A percentile compares a stretch with the other conserved stretches of the same genome.
Evolutionary conservation across 2,113 vertebrate genomes (phyloP).

Genomic region (Cynoglossus semilaevis): DNA sequence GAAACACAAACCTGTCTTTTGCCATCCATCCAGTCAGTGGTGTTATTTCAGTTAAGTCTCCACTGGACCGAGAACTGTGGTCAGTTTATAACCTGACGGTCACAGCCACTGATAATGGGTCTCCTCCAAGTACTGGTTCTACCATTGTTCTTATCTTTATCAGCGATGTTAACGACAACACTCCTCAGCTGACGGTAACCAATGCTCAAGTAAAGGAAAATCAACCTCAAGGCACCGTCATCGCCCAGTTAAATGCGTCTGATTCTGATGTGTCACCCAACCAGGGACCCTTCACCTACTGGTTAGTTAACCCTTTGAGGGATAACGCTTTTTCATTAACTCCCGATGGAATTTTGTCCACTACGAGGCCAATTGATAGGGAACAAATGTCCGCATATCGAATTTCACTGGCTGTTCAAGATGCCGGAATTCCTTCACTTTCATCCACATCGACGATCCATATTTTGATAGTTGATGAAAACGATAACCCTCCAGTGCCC

Average conservation of each 20-base stretch:
- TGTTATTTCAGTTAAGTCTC: slow-evolving; percentile 61
- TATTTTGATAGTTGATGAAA: slow-evolving; percentile 73
- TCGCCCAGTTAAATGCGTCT: slow-evolving; percentile 61
- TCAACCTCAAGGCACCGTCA: slow-evolving; percentile 71
- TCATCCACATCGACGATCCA: slow-evolving; percentile 70
- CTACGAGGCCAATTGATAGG: slow-evolving; percentile 63
- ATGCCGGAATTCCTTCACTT: slow-evolving; percentile 70
- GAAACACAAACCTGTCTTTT: slow-evolving; percentile 72
- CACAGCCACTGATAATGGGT: slow-evolving; percentile 69
- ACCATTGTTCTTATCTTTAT: slow-evolving; percentile 63
- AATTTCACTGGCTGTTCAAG: slow-evolving; percentile 63
- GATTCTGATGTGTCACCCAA: slow-evolving; percentile 75
- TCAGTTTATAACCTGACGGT: slow-evolving; percentile 74
- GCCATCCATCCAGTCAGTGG: slow-evolving; percentile 65
- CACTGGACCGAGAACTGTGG: slow-evolving; percentile 73
- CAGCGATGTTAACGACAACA: slow-evolving; percentile 74
- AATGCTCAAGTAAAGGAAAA: slow-evolving; percentile 71
- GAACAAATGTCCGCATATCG: slow-evolving; percentile 56
- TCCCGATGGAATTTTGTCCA: slow-evolving; percentile 71
- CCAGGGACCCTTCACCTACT: slow-evolving; percentile 74
- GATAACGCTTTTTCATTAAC: slow-evolving; percentile 64
- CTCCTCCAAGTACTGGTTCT: slow-evolving; percentile 70
- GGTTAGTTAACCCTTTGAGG: slow-evolving; percentile 56
- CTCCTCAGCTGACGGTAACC: slow-evolving; percentile 60
- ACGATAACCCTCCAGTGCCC: slow-evolving; percentile 70